Conservation (phyloP, 2,113 vertebrate genomes). For the Diadophis punctatus region DNA sequence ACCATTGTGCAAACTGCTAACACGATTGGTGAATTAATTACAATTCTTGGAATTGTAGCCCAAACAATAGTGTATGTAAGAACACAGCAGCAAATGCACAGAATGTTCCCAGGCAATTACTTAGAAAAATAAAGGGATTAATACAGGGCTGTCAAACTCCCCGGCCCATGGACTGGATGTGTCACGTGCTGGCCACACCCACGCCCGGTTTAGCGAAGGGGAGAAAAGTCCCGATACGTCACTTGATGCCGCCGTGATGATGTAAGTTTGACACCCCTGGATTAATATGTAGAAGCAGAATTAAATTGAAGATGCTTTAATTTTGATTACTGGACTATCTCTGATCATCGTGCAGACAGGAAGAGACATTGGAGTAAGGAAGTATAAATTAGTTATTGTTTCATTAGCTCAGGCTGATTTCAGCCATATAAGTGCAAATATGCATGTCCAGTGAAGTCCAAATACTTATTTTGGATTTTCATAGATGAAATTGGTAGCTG, state of each 20-base stretch:
- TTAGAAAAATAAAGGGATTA: neutral
- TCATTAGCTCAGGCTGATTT: neutral
- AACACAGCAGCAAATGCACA: neutral
- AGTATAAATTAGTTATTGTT: neutral
- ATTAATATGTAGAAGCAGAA: neutral
- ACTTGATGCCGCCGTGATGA: no score
- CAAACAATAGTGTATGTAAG: neutral
- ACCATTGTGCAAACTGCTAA: neutral
- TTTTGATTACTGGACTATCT: neutral
- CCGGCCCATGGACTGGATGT: no score
- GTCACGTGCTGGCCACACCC: no score
- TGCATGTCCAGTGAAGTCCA: neutral
- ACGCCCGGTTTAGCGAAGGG: no score
- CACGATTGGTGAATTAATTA: neutral
- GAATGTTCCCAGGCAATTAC: neutral
- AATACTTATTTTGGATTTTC: neutral
- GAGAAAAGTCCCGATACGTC: no score
- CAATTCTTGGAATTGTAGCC: neutral
- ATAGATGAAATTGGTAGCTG: neutral
- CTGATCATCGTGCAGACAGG: neutral
- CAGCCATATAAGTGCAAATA: neutral
- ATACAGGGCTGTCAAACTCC: neutral
- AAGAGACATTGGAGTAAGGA: neutral
- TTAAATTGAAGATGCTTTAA: neutral
- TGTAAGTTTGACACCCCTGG: no score